Evolutionary conservation across 37 sponge, comb jelly and placozoan genomes (phyloP).

Genomic region (Cliona cf. orientalis): DNA sequence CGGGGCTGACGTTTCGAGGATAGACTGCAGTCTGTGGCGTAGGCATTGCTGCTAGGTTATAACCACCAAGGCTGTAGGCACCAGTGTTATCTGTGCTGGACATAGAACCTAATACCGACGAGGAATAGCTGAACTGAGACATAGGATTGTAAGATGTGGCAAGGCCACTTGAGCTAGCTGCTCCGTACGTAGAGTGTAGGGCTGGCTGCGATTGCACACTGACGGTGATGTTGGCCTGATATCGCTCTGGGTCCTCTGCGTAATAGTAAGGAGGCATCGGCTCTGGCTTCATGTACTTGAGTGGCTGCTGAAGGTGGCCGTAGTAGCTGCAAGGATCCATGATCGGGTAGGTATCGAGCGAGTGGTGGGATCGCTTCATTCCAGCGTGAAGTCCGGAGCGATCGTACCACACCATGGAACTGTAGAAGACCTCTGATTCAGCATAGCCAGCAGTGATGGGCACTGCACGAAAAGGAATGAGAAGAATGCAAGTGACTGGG

Average conservation of each 20-base stretch:
- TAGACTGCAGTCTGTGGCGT: neutral
- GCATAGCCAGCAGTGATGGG: constrained; percentile 61
- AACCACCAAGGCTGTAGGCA: neutral
- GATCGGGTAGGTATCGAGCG: constrained; percentile 50
- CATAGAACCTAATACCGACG: neutral
- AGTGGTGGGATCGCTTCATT: constrained; percentile 37
- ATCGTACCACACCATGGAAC: constrained; percentile 42
- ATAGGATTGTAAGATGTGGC: constrained; percentile 17
- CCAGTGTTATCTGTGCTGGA: constrained; percentile 2
- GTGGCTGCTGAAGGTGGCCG: constrained; percentile 25
- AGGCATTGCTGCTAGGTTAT: constrained; percentile 3
- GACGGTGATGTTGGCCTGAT: constrained; percentile 33
- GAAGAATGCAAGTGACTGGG: neutral
- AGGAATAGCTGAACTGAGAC: constrained; percentile 33
- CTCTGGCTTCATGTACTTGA: constrained; percentile 58
- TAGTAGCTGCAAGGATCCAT: constrained; percentile 35
- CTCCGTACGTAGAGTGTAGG: neutral
- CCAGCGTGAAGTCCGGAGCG: constrained; percentile 13
- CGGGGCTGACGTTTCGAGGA: constrained; percentile 14
- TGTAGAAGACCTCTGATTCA: constrained; percentile 18
- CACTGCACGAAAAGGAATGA: constrained; percentile 33
- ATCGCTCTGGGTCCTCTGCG: constrained; percentile 43
- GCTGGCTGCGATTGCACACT: constrained; percentile 30
- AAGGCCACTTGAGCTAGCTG: constrained; percentile 6
- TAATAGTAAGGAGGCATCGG: constrained; percentile 39